Percentiles rank a stretch among this genome's conserved stretches.
Evolutionary conservation across 1,140 invertebrate species (phyloP).

Genomic region (Caenorhabditis brenneri): DNA sequence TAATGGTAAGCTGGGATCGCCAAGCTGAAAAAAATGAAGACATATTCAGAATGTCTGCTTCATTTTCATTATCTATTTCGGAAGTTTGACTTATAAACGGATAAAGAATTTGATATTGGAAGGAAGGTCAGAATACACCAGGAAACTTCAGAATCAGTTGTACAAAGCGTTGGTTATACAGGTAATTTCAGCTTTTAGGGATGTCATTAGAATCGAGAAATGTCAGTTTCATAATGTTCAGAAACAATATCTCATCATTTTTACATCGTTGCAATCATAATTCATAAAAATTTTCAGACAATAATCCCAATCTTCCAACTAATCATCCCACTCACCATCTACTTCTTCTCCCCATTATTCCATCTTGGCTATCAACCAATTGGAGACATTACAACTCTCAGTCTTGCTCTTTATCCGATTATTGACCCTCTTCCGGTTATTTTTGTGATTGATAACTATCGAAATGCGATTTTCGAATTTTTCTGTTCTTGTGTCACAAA

Average conservation of each 20-base stretch:
- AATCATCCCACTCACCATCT: neutral
- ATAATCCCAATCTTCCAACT: neutral
- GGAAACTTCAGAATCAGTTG: neutral
- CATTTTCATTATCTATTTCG: neutral
- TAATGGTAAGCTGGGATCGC: neutral
- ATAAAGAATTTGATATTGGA: neutral
- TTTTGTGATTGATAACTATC: constrained; percentile 11
- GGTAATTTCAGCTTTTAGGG: too few relatives aligned
- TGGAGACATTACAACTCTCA: neutral
- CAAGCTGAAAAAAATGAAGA: neutral
- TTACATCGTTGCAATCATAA: too few relatives aligned
- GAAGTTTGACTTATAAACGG: neutral
- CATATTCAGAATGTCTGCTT: neutral
- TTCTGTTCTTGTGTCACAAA: neutral
- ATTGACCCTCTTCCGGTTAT: neutral
- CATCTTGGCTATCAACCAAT: neutral
- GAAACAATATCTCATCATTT: too few relatives aligned
- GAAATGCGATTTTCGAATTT: neutral
- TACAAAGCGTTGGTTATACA: neutral
- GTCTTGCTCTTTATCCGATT: neutral
- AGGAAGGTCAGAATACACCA: constrained; percentile 1
- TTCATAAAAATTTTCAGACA: neutral
- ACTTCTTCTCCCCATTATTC: neutral
- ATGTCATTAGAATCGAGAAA: neutral
- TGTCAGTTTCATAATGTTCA: neutral